Percentiles rank a stretch among this genome's conserved stretches.
phyloP scores from a whole-genome alignment of 2,888 invertebrate genomes.

The Rugalucina vietnamica region DNA sequence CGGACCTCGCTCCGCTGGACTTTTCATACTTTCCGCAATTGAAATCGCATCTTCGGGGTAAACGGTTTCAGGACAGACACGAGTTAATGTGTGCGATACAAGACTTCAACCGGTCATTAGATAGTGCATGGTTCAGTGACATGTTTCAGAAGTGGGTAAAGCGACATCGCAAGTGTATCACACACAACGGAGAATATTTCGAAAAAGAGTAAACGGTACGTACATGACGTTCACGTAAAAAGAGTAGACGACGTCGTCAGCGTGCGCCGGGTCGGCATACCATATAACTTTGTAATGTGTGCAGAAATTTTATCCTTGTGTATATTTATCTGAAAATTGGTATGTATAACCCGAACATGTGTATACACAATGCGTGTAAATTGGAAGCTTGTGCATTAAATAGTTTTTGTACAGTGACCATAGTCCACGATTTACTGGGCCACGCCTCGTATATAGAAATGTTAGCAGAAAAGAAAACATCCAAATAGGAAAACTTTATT shows the following conservation, averaged over 20 bases:
- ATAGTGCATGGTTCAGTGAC: conserved; percentile 7
- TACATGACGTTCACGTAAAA: background rate
- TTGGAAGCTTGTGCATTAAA: background rate
- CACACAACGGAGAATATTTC: conserved; percentile 20
- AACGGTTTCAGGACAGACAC: background rate
- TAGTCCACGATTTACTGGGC: background rate
- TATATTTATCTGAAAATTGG: background rate
- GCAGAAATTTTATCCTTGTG: background rate
- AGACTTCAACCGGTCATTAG: conserved; percentile 12
- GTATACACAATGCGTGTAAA: background rate
- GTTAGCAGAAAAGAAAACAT: no score
- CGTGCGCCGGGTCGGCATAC: conserved; percentile 15
- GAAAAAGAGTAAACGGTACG: conserved; percentile 14
- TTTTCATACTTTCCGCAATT: conserved; percentile 13
- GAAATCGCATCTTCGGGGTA: conserved; percentile 16
- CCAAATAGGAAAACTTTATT: no score
- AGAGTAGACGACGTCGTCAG: conserved; percentile 9
- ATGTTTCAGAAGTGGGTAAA: conserved; percentile 11
- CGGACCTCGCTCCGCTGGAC: conserved; percentile 14
- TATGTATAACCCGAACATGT: background rate
- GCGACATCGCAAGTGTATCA: conserved; percentile 20
- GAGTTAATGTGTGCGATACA: conserved; percentile 16
- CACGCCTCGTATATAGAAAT: background rate
- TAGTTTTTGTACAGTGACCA: background rate
- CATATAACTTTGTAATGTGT: background rate